Conservation (phyloP, 30 jellyfish, hydroid and myxozoan genomes). For the Hydra vulgaris region DNA sequence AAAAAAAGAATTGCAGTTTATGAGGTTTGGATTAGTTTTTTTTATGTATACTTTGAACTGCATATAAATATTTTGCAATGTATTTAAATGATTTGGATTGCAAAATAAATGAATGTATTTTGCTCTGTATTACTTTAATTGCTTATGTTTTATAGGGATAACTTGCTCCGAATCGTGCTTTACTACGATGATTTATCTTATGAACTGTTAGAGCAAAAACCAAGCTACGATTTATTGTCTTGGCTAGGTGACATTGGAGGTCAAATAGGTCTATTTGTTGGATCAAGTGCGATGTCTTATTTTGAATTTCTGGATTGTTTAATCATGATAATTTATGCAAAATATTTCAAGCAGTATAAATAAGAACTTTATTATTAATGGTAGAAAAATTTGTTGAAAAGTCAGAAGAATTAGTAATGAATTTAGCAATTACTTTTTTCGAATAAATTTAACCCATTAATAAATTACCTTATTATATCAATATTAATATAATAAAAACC, state of each 20-base stretch:
- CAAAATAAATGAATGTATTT: too few species aligned
- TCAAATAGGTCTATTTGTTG: neutral
- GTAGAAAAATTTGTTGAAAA: too few species aligned
- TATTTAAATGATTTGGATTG: too few species aligned
- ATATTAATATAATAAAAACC: too few species aligned
- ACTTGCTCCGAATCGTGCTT: conserved; percentile 37
- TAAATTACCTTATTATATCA: too few species aligned
- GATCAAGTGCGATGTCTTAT: neutral
- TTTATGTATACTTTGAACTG: neutral
- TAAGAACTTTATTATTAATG: too few species aligned
- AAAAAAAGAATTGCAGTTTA: neutral
- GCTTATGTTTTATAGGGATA: conserved; percentile 37
- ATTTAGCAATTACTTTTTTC: too few species aligned
- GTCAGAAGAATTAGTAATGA: too few species aligned
- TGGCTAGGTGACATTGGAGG: conserved; percentile 43
- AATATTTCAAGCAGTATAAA: neutral
- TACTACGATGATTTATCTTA: conserved; percentile 55
- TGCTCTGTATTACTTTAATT: neutral
- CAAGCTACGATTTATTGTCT: conserved; percentile 54
- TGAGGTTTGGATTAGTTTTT: neutral
- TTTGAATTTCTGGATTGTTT: neutral
- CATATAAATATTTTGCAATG: neutral
- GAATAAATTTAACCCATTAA: too few species aligned
- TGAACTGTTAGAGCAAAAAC: conserved; percentile 54
- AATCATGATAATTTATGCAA: neutral